Evolutionary conservation across 1,140 invertebrate genomes (phyloP).

Genomic region (Drosophila ironensis): DNA sequence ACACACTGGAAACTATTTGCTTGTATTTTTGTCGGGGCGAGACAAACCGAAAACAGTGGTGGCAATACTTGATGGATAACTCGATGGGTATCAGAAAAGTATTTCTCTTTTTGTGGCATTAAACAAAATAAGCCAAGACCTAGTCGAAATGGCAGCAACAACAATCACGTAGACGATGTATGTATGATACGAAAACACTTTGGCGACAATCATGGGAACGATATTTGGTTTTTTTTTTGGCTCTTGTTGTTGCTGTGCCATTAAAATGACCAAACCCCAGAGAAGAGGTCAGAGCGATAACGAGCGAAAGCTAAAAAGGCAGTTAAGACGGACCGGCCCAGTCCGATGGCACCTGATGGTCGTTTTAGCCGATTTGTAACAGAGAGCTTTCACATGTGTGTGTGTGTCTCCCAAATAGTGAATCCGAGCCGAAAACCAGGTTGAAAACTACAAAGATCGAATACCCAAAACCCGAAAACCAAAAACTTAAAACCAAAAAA

Average conservation of each 20-base stretch:
- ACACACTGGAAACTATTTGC: slow-evolving; percentile 6
- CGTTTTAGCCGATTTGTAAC: slow-evolving; percentile 71
- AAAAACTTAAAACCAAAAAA: slow-evolving; percentile 1
- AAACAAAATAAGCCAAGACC: slow-evolving; percentile 38
- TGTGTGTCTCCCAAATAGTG: too few relatives aligned
- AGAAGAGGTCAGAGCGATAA: slow-evolving; percentile 74
- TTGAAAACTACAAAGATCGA: too few relatives aligned
- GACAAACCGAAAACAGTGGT: slow-evolving; percentile 16
- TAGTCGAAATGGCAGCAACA: slow-evolving; percentile 43
- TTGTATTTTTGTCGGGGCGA: background rate
- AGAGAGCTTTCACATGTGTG: slow-evolving; percentile 72
- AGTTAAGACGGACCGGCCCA: slow-evolving; percentile 31
- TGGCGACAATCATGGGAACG: slow-evolving; percentile 79
- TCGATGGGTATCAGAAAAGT: slow-evolving; percentile 73
- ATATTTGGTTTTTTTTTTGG: slow-evolving; percentile 34
- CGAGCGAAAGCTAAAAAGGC: slow-evolving; percentile 74
- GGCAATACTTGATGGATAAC: slow-evolving; percentile 80
- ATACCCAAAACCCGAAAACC: slow-evolving; percentile 33
- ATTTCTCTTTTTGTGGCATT: slow-evolving; percentile 41
- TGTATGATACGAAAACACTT: slow-evolving; percentile 79
- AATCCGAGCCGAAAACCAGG: too few relatives aligned
- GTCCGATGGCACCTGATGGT: slow-evolving; percentile 39
- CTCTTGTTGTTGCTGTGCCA: slow-evolving; percentile 39
- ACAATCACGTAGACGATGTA: slow-evolving; percentile 67
- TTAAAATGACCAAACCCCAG: slow-evolving; percentile 61